A percentile compares a stretch with the other conserved stretches of the same genome.
These are phyloP conservation scores for Saccostrea cuccullata DNA, from an alignment of 1,140 invertebrate genomes.

Conservation along the genomic window DNA sequence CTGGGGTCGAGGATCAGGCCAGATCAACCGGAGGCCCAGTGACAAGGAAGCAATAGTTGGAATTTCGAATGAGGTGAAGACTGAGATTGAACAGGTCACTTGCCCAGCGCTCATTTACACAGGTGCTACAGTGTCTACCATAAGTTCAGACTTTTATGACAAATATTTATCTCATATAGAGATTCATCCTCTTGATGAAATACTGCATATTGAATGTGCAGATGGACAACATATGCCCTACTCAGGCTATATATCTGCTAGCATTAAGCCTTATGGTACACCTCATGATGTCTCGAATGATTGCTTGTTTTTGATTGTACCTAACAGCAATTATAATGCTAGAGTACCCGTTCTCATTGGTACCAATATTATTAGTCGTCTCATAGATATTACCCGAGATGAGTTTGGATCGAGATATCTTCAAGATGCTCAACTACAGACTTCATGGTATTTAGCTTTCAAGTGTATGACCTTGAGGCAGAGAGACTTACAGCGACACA, in stretches of 20 bases:
- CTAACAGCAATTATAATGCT: slow-evolving; percentile 1
- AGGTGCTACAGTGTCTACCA: slow-evolving; percentile 46
- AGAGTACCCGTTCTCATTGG: too few species aligned
- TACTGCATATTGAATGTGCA: slow-evolving; percentile 55
- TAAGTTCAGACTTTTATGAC: slow-evolving; percentile 47
- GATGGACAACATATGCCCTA: slow-evolving; percentile 55
- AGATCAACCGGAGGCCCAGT: not conserved
- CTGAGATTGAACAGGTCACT: slow-evolving; percentile 5
- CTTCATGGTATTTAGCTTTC: not conserved
- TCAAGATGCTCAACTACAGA: not conserved
- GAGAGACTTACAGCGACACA: not conserved
- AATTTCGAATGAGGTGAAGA: not conserved
- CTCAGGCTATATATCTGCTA: slow-evolving; percentile 52
- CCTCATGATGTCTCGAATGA: not conserved
- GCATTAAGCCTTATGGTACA: not conserved
- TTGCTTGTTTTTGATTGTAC: not conserved
- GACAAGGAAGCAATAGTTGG: not conserved
- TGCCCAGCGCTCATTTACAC: slow-evolving; percentile 51
- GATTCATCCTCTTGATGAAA: slow-evolving; percentile 32
- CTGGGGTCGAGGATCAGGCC: not conserved
- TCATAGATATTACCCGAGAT: too few species aligned
- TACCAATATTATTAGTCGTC: too few species aligned
- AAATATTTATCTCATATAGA: slow-evolving; percentile 20
- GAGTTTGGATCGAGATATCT: not conserved
- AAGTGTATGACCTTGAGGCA: not conserved